A percentile compares a stretch with the other conserved stretches of the same genome.
Conservation (phyloP, 92 coral and sea anemone genomes). For the Palythoa caribaeorum region DNA sequence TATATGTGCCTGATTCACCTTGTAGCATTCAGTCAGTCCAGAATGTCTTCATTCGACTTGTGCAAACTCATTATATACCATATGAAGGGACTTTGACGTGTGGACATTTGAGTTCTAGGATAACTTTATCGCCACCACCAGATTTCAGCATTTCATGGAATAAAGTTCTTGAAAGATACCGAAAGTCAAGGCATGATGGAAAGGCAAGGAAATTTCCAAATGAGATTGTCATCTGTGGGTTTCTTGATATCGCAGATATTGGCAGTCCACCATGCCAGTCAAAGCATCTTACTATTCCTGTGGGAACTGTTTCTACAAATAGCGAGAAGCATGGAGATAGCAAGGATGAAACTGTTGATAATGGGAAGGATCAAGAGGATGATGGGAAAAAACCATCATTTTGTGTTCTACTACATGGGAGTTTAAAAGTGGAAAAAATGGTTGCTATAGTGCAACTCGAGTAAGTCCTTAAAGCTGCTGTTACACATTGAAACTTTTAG, state of each 20-base stretch:
- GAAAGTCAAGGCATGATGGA: constrained; percentile 69
- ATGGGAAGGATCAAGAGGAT: constrained; percentile 74
- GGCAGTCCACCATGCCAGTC: constrained; percentile 91
- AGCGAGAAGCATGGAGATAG: constrained; percentile 50
- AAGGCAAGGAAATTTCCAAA: constrained; percentile 79
- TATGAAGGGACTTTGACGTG: constrained; percentile 86
- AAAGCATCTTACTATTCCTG: constrained; percentile 91
- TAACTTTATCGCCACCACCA: constrained; percentile 94
- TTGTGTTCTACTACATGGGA: constrained; percentile 98
- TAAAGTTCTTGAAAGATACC: constrained; percentile 55
- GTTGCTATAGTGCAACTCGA: constrained; percentile 93
- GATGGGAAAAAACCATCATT: constrained; percentile 96
- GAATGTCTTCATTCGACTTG: constrained; percentile 86
- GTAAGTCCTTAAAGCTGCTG: constrained; percentile 63
- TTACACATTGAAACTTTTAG: too few relatives aligned
- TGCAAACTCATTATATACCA: constrained; percentile 83
- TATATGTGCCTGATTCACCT: constrained; percentile 90
- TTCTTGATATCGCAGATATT: constrained; percentile 83
- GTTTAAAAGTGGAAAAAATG: constrained; percentile 97
- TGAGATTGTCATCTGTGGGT: constrained; percentile 93
- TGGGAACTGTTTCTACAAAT: constrained; percentile 30
- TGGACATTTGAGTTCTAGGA: constrained; percentile 89
- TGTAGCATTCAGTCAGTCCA: constrained; percentile 84
- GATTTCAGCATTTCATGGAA: constrained; percentile 79
- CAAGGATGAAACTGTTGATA: constrained; percentile 48